A percentile compares a stretch with the other conserved stretches of the same genome.
phyloP scores from a whole-genome alignment of 2,797 vertebrate species.

The Silurus aristotelis region DNA sequence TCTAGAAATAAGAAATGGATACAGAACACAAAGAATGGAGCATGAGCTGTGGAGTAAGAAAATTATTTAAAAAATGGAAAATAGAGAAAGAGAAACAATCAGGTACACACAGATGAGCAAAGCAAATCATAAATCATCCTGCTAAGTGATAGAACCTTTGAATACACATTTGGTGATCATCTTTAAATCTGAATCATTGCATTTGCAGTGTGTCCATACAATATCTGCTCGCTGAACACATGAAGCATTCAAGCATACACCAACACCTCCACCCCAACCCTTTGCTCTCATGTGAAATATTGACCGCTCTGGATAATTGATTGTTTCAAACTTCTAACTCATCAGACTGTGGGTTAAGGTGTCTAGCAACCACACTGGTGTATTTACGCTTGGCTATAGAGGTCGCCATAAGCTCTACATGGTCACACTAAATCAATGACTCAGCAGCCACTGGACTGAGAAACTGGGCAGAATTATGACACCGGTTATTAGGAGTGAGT shows the following conservation, averaged over 20 bases:
- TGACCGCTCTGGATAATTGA: constrained; percentile 76
- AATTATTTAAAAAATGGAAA: too few relatives aligned
- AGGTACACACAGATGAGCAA: constrained; percentile 53
- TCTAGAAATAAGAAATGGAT: background rate
- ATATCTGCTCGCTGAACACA: constrained; percentile 32
- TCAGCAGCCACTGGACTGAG: constrained; percentile 6
- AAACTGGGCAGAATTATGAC: constrained; percentile 33
- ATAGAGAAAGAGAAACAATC: constrained; percentile 8
- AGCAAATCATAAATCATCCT: constrained; percentile 66
- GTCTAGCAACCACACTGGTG: constrained; percentile 53
- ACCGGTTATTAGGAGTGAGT: background rate
- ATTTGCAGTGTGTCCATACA: constrained; percentile 45
- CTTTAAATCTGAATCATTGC: constrained; percentile 72
- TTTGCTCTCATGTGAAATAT: constrained; percentile 73
- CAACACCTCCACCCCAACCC: constrained; percentile 21
- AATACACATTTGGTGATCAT: constrained; percentile 74
- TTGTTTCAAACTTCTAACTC: constrained; percentile 76
- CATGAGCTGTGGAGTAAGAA: constrained; percentile 43
- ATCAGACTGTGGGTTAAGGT: constrained; percentile 66
- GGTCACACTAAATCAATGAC: constrained; percentile 42
- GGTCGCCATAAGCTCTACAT: constrained; percentile 30
- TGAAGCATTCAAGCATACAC: constrained; percentile 28
- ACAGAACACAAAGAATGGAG: constrained; percentile 27
- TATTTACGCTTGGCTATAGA: constrained; percentile 60
- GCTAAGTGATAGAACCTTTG: constrained; percentile 74